Evolutionary conservation across 2,797 vertebrate genomes (phyloP), one percentile per base, ranked within the genome.

Genomic region (Protosalanx chinensis): DNA sequence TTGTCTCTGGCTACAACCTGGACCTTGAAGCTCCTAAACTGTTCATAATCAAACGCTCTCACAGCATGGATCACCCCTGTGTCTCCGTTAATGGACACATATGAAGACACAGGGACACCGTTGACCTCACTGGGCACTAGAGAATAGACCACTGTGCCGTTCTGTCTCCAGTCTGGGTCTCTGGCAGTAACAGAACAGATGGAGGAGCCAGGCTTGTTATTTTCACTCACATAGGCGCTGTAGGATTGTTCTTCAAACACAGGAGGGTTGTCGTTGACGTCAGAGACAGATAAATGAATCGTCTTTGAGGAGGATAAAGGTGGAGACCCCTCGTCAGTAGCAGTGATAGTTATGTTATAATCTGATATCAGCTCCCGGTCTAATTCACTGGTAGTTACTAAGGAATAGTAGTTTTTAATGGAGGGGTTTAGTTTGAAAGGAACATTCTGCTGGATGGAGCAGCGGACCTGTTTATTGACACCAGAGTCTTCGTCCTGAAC

Each of bases 81-180:
- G 67, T 90, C 89, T 74, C 84, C 78, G 70, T 91, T 91, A 74
- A 92, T 78, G 57, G 91, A 91, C 33, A 91, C 59, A 78, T 88
- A 88, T 0, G 87, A 90, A 18, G 88, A 90, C 41, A 88, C 81
- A 0, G 85, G 83, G 32, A 84, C 74, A 10, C 82, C 71, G 80
- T 83, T 79, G 68, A 86, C 70, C 56, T 85, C 79, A 70, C 69
- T 69, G 60, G 84, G 3, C 56, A 88, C 74, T 56, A 90, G 68
- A 74, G 83, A 88, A 82, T 27, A 27, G 23, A 27, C 23, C 23
- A 27, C 23, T 27, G 23, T 27, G 23, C 23, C 23, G 23, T 27
- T 27, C 23, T 27, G 23, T 27, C 23, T 27, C 23, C 23, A 27
- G 23, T 27, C 23, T 27, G 23, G 23, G 46, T 90, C 89, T 78